Evolutionary conservation across 2,888 invertebrate genomes (phyloP), one percentile per base, ranked within the genome.

Genomic region (Tachina lurida): DNA sequence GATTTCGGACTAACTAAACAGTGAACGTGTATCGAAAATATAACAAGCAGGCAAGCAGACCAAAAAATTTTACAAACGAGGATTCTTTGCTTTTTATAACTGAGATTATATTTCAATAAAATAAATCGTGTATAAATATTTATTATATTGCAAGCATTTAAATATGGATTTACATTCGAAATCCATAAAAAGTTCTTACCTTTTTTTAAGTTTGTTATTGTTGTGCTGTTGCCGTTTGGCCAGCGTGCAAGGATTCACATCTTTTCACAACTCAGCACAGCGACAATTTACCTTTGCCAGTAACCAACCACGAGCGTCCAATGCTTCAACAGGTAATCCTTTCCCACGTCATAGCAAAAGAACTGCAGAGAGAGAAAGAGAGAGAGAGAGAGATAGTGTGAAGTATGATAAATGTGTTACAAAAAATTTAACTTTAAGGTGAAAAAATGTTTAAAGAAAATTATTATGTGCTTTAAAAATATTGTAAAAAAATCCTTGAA

Each of bases 221-320:
- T 58, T 84, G 41, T 74, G 19, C 77, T 84, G 84, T 65, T 63
- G 82, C 63, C 76, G 70, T 80, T 84, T 83, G 17, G 22, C 67
- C 19, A 43, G 39, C 63, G 77, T 71, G 75, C 86, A 85, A 60
- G 80, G 87, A 52, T 83, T 87, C 87, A 76, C 82, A 65, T 62
- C 73, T 87, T 77, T 75, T 85, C 62, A 76, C 43, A 79, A 67
- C 9, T 15, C 43, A 31, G 58, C 17, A 54, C 62, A 31, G 9
- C 47, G 52, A 65, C 88, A 77, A 31, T 88, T 88, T 82, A 87
- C 86, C n/a, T 91, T 90, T 85, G 87, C 87, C 5, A 58, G 85
- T 0, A 58, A 60, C 73, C 65, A 62, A 84, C 45, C 74, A 80
- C 12, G 47, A 31, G 4, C 63, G 47, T 13, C 52, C 47, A 86